Base-by-base conservation (phyloP, 2,888 invertebrate genomes). In the Cyaniris semiargus region DNA sequence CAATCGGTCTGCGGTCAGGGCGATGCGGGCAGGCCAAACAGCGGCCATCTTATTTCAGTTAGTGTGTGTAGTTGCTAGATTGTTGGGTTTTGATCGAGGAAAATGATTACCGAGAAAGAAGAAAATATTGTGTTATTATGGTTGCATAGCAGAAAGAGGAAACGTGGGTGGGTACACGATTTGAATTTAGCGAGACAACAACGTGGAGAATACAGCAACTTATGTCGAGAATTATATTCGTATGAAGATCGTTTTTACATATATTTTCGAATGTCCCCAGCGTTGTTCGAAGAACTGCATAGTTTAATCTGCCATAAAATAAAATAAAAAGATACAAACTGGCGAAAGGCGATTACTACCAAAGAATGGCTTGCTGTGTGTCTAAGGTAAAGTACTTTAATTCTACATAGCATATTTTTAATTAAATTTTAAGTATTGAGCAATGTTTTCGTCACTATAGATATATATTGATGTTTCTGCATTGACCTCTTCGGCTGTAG, bases 1-100 rank as follows among this genome's bases (percentile, higher is more conserved):
- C 18, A 66, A 66, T 66, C 66, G 66, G 66, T 66, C 66, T 23
- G 66, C 66, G 66, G 27, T 66, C 21, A 21, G 78, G 74, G 76
- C 70, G 76, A 70, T 76, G 76, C 76, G 76, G 27, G 76, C 76
- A 76, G 48, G 76, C 76, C 66, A 76, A 76, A 76, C 76, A 70
- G 76, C 48, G 70, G 70, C 70, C 66, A 76, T 76, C 76, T 76
- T 70, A 76, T 66, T 76, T 76, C 58, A 58, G 58, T 76, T 31
- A 76, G 72, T 34, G 72, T 53, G 70, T 70, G 31, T 70, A 70
- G 53, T 53, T 53, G 53, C 53, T 53, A 53, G 53, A 53, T 34
- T 34, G 34, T 34, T 34, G 34, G 34, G 34, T 34, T 34, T 34
- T 34, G 34, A 34, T 34, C 34, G 53, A 53, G 53, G 53, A 53